Evolutionary conservation across 2,113 vertebrate genomes (phyloP), one percentile per base, ranked within the genome.

Genomic region (Lepidothrix coronata): DNA sequence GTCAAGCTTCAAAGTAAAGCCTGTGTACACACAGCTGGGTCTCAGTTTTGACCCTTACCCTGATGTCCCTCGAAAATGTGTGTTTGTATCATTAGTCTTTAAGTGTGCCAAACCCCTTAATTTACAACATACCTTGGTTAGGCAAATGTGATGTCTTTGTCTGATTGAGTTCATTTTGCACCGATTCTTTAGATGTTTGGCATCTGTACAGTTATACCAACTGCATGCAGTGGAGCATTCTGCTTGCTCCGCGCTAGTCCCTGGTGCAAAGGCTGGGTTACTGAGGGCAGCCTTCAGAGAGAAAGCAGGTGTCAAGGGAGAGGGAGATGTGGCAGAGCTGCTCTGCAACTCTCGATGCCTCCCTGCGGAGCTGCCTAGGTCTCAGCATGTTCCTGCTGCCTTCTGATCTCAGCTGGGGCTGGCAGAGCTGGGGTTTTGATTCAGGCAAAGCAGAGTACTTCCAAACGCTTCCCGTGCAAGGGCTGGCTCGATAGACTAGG

Each of bases 391-490:
- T 96, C 76, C 82, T 9, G 72, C 83, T 74, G 72, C 77, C 81
- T 49, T 95, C 55, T 95, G 92, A 95, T 96, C 95, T 95, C 91
- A 87, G 94, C 91, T 74, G 89, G 89, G 86, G 94, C 89, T 91
- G 86, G 44, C 3, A 0, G 63, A 83, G 68, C 92, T 77, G 72
- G 37, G 63, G 73, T 52, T 96, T 94, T 93, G 93, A 94, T 88
- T 80, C 85, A 84, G 79, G 79, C 48, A 59, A 76, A 84, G 79
- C 85, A 61, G 63, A 93, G 72, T 66, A 92, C 61, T 97, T 94
- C 92, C 79, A 90, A 78, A 80, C 0, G 5, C 44, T 93, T 83
- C 57, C 57, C 3, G 0, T 83, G 52, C 33, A 74, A 80, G 17
- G 68, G 93, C 76, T 95, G 89, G 35, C 86, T 89, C 2, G 0